Evolutionary conservation across 2,888 invertebrate genomes (phyloP).

Genomic region (Aphidoletes aphidimyza): DNA sequence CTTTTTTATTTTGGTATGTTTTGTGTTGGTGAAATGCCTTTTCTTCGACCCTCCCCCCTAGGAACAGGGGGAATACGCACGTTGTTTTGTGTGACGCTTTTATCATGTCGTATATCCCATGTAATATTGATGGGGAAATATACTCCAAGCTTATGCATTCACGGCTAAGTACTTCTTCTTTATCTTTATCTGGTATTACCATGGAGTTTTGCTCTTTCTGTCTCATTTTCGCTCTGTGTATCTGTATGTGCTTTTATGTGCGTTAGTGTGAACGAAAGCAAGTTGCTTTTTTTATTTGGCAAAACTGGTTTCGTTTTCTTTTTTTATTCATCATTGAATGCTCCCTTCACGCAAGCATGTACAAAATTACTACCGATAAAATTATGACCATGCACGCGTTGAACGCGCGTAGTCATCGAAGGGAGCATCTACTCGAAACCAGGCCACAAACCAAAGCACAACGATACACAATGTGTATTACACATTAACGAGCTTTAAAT

Average conservation of each 20-base stretch:
- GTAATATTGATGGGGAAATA: slow-evolving; percentile 35
- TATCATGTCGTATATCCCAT: not conserved
- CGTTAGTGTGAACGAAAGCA: no score
- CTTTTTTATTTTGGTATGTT: not conserved
- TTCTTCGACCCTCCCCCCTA: not conserved
- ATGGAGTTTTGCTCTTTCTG: not conserved
- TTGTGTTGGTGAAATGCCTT: not conserved
- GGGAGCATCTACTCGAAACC: not conserved
- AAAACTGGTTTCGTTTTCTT: not conserved
- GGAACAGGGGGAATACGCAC: not conserved
- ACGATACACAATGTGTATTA: no score
- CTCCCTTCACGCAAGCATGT: not conserved
- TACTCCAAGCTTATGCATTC: not conserved
- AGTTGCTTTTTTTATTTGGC: no score
- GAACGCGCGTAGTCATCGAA: not conserved
- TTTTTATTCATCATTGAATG: not conserved
- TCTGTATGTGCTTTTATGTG: no score
- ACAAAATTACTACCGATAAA: not conserved
- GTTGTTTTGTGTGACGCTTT: no score
- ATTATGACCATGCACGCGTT: not conserved
- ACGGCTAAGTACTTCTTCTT: slow-evolving; percentile 30
- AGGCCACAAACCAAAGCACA: not conserved
- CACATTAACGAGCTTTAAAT: slow-evolving; percentile 5
- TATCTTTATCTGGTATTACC: not conserved
- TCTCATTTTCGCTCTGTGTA: not conserved